Evolutionary conservation across 2,113 vertebrate genomes (phyloP), one percentile per base, ranked within the genome.

Genomic region (Hippocampus mohnikei): DNA sequence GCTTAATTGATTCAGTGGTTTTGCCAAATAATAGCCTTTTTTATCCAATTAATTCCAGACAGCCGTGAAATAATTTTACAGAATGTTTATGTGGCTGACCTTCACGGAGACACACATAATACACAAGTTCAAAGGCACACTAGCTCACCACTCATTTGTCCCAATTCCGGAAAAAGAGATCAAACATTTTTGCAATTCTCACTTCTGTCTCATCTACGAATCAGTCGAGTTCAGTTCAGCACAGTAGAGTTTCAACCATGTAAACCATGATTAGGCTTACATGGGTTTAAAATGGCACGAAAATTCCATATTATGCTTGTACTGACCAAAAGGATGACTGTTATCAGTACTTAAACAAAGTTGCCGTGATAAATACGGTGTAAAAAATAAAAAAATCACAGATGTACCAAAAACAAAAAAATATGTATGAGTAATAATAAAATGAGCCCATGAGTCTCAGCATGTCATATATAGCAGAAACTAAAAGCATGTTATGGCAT

Each of bases 11-110:
- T 74, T 81, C 82, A 73, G 60, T 48, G 58, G 59, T 7, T 58
- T 68, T 61, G 66, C 66, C 46, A 60, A 69, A 78, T 60, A 59
- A 69, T 70, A 70, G 79, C 56, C 20, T 52, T 52, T 52, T 52
- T 48, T 52, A 56, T 74, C 70, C 68, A 15, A 10, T 71, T 76
- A 69, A 70, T 79, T 76, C 13, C 60, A 61, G 23, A 8, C 65
- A 41, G 37, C 62, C 74, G 68, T 78, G 75, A 76, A 81, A 79
- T 70, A 67, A 41, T 73, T 79, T 73, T 67, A 81, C 69, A 18
- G 66, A 13, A 18, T 52, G 25, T 78, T 78, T 71, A 70, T 77
- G 70, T 48, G 48, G 60, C 27, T 74, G 75, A 85, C 81, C 78
- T 86, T 83, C 77, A 77, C 21, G 42, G 58, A 25, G 46, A 56